These are phyloP conservation scores for Chionodraco myersi DNA, from an alignment of 2,113 vertebrate genomes.

Conservation along the genomic window DNA sequence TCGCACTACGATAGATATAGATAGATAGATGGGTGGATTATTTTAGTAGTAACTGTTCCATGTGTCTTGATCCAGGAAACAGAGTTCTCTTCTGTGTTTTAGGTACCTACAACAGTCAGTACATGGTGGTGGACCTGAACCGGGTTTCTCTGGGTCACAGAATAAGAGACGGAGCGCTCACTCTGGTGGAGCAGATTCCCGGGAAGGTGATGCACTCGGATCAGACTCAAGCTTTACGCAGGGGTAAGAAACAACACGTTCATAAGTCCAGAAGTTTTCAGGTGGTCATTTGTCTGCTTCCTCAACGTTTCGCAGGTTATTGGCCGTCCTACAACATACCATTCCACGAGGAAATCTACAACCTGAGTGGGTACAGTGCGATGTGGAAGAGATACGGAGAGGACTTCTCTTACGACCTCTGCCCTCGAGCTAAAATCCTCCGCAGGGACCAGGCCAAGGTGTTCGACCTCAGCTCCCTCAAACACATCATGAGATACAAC, in stretches of 20 bases:
- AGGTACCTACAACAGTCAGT: constrained; percentile 95
- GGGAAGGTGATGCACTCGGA: constrained; percentile 87
- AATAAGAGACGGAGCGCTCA: constrained; percentile 85
- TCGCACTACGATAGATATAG: no score
- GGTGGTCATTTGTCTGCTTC: no score
- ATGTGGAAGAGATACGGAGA: constrained; percentile 86
- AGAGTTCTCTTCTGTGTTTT: background rate
- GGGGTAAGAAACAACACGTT: constrained; percentile 79
- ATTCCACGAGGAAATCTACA: constrained; percentile 89
- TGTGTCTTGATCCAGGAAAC: background rate
- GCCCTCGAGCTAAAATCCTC: constrained; percentile 93
- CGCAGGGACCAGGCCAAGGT: constrained; percentile 90
- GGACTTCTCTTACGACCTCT: constrained; percentile 91
- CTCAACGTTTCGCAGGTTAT: constrained; percentile 82
- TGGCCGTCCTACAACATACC: constrained; percentile 94
- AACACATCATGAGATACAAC: constrained; percentile 94
- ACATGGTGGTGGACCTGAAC: constrained; percentile 92
- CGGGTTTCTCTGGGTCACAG: constrained; percentile 82
- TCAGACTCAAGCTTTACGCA: constrained; percentile 87
- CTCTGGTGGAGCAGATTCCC: constrained; percentile 92
- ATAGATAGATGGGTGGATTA: no score
- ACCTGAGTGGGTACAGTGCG: constrained; percentile 86
- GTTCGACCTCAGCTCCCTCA: constrained; percentile 85
- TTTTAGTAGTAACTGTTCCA: no score
- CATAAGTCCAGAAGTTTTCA: background rate